Conservation (phyloP, 2,888 invertebrate genomes). For the Venustoraphidia nigricollis region DNA sequence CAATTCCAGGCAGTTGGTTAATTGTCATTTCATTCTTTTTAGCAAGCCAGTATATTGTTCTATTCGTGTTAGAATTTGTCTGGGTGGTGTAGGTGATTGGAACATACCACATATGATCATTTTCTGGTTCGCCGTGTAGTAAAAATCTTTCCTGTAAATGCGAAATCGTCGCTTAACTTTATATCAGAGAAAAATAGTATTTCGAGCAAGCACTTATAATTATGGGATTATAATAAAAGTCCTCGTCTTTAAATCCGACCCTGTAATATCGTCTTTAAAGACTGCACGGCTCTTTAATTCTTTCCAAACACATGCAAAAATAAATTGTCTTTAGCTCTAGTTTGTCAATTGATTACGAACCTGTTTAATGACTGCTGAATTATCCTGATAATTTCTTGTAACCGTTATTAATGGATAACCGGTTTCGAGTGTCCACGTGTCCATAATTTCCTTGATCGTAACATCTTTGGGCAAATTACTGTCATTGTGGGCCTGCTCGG, state of each 20-base stretch:
- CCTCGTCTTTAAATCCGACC: too few species aligned
- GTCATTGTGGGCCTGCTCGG: constrained; percentile 33
- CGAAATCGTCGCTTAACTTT: too few species aligned
- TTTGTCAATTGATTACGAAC: constrained; percentile 13
- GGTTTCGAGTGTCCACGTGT: constrained; percentile 48
- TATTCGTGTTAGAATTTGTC: constrained; percentile 23
- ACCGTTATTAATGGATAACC: constrained; percentile 52
- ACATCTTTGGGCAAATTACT: constrained; percentile 24
- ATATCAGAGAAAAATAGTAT: too few species aligned
- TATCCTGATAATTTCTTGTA: constrained; percentile 26
- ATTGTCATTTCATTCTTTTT: constrained; percentile 22
- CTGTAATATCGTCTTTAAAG: too few species aligned
- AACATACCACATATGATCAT: constrained; percentile 29
- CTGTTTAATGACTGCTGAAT: constrained; percentile 26
- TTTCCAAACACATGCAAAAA: too few species aligned
- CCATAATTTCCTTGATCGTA: constrained; percentile 44
- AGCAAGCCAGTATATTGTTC: constrained; percentile 34
- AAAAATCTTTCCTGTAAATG: constrained; percentile 15
- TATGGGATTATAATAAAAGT: too few species aligned
- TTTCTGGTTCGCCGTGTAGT: constrained; percentile 12
- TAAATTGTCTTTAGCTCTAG: too few species aligned
- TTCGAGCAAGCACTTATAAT: too few species aligned
- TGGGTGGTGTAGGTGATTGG: constrained; percentile 31
- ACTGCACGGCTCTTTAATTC: too few species aligned
- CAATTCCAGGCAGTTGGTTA: constrained; percentile 22